These are phyloP conservation scores for Ochotona princeps DNA, from an alignment of 2,113 vertebrate genomes.

Conservation along the genomic window DNA sequence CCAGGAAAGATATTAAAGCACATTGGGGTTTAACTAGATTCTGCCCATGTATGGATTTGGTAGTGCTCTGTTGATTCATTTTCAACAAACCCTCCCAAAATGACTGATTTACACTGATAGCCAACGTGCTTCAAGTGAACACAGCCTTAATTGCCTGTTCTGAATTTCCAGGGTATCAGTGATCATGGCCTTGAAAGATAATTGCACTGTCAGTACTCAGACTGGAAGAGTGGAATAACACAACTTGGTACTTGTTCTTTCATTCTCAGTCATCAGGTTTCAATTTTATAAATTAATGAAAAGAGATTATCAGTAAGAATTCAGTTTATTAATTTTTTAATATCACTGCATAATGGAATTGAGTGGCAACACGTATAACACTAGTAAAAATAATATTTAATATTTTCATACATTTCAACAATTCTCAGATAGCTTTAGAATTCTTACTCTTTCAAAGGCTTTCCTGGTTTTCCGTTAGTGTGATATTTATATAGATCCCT, in stretches of 20 bases:
- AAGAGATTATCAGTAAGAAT: background rate
- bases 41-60: rapidly evolving
- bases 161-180: background rate
- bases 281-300: background rate
- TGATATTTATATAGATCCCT: background rate
- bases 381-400: background rate
- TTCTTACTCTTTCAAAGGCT: background rate
- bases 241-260: background rate
- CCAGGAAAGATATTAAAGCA: background rate
- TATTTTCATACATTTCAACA: background rate
- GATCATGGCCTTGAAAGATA: background rate
- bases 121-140: background rate
- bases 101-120: background rate
- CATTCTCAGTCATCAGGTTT: background rate
- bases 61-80: background rate
- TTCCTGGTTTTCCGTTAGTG: background rate
- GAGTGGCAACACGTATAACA: background rate
- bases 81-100: background rate
- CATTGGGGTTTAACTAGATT: background rate
- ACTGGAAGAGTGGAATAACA: rapidly evolving
- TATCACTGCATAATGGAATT: background rate
- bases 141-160: background rate
- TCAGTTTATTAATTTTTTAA: background rate
- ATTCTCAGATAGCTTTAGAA: background rate
- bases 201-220: background rate